Base-by-base conservation (phyloP, 1,140 invertebrate species). In the Ooceraea biroi region DNA sequence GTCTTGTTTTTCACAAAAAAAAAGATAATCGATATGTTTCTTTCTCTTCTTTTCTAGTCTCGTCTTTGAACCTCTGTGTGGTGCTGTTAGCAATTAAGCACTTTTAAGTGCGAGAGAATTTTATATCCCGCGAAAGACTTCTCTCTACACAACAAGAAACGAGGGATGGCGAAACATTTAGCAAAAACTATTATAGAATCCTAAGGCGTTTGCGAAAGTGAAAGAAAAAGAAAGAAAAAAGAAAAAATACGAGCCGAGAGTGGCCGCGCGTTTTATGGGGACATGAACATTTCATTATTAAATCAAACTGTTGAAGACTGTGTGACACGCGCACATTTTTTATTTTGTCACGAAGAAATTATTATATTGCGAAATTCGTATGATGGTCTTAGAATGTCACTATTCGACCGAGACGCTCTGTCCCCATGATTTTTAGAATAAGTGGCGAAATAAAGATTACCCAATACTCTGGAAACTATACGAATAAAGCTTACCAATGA, bases 401-500 rank as follows among this genome's bases (percentile, higher is more conserved):
- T 87, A 76, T 82, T 52, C 52, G 68, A 87, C 61, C 41, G 12
- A 78, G 46, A 87, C 80, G 63, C 82, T 73, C 82, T 88, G 63
- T 85, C 71, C 84, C 80, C 68, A 88, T 63, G 84, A 90, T 90
- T 91, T 89, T 90, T 92, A 91, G 89, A 92, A 91, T 92, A 92
- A 92, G 90, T 89, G 89, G 89, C 85, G 90, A 92, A 93, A 90
- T 91, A 91, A 86, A 84, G 90, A 90, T 91, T 91, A 93, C 77
- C 91, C 87, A 93, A 91, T 93, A 92, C 91, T 93, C 92, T 91
- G 90, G 90, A 91, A 92, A 91, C 90, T 92, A 92, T 92, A 93
- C 86, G 89, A 93, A 93, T 93, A 93, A 93, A 91, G 92, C 92
- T 93, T 93, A 92, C 92, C 92, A 93, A 92, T 93, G 89, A 93